Base-by-base conservation (phyloP, 2,888 invertebrate genomes). In the Theodoxus fluviatilis region DNA sequence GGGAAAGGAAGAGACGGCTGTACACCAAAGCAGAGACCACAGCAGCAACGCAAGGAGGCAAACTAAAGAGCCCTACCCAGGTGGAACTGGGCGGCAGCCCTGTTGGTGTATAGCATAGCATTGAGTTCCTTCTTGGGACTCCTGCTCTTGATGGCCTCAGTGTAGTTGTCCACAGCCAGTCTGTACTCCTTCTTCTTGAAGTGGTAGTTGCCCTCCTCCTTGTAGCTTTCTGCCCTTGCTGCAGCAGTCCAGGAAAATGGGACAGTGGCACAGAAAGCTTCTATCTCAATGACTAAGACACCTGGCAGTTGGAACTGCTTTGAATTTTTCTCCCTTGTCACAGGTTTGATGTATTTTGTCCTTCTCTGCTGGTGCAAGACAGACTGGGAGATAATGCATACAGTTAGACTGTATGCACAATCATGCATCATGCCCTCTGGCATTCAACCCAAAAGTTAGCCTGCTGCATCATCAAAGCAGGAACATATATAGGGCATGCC, bases 141-240 rank as follows among this genome's bases (percentile, higher is more conserved):
- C 80, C 92, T 92, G 2, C 91, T 89, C 86, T 92, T 93, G 52
- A 98, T 91, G 0, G 94, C 98, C 87, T 96, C 95, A 0, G 95
- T 94, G 84, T 97, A 97, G 69, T 86, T 87, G 37, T 87, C 88
- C 73, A 96, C 92, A 0, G 97, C 95, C 85, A 95, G 90, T 74
- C 94, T 90, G 84, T 96, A 99, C 83, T 98, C 96, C 85, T 95
- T 96, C 82, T 93, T 92, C 84, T 96, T 94, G 86, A 96, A 97
- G 87, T 97, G 94, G 78, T 94, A 94, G 86, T 97, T 97, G 0
- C 98, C 99, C 88, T 98, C 98, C 70, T 95, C 95, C 86, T 97
- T 98, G 85, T 96, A 96, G 76, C 92, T 93, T 0, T 89, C 88
- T 0, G 98, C 97, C 35, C 95, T 89, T 83, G 96, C 96, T 92